Conservation (phyloP, 2,113 vertebrate species). For the Anoplopoma fimbria region DNA sequence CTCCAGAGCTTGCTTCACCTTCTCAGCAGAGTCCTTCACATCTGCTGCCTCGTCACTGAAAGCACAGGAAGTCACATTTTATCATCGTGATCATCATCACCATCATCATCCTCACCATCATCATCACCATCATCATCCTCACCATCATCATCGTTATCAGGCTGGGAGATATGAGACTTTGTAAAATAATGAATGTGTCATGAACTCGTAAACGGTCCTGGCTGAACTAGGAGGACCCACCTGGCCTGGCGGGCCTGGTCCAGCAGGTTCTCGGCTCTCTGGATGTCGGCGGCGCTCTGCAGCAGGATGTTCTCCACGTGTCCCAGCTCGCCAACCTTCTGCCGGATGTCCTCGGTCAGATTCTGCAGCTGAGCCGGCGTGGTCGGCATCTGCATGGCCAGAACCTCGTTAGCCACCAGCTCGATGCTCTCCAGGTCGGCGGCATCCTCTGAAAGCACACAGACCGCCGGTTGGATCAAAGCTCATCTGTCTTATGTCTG, state of each 20-base stretch:
- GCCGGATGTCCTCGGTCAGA: constrained; percentile 91
- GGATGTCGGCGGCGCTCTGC: constrained; percentile 91
- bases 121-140: not conserved
- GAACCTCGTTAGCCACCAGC: constrained; percentile 92
- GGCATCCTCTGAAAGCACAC: constrained; percentile 87
- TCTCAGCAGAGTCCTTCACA: constrained; percentile 88
- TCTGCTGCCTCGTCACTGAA: constrained; percentile 89
- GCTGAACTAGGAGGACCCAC: constrained; percentile 66
- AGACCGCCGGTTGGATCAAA: not conserved
- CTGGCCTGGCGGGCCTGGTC: constrained; percentile 91
- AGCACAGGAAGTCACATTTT: constrained; percentile 11
- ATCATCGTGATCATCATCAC: not conserved
- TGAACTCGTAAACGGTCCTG: no score
- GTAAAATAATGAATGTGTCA: no score
- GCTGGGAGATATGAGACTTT: not conserved
- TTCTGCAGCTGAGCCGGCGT: constrained; percentile 93
- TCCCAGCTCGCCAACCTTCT: constrained; percentile 92
- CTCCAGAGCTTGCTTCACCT: constrained; percentile 90
- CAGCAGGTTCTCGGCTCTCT: constrained; percentile 89
- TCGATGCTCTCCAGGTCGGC: constrained; percentile 97
- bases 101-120: not conserved
- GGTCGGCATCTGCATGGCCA: constrained; percentile 97
- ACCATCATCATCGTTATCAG: not conserved
- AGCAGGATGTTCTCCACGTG: constrained; percentile 92
- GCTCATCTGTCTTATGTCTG: no score